Conservation (phyloP, 2,113 vertebrate genomes). For the Anoplopoma fimbria region DNA sequence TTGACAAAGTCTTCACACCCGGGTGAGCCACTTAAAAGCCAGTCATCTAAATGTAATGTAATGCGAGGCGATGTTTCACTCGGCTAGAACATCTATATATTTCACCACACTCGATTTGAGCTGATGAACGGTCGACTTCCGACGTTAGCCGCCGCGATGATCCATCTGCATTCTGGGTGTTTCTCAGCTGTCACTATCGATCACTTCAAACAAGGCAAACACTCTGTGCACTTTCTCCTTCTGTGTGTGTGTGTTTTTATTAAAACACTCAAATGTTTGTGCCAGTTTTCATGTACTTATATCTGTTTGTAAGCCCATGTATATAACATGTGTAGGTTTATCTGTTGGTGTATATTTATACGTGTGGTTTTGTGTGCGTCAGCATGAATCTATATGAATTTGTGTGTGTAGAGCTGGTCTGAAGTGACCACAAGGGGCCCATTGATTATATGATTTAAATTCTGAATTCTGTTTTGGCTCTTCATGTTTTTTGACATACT, state of each 20-base stretch:
- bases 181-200: conserved; percentile 54
- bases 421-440: not conserved
- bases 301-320: too few relatives aligned
- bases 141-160: conserved; percentile 13
- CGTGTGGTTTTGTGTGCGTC: not conserved
- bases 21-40: conserved; percentile 53
- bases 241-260: not conserved
- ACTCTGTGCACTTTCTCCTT: not conserved
- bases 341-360: not conserved
- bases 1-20: conserved; percentile 53
- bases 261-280: not conserved
- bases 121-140: conserved; percentile 51
- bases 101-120: conserved; percentile 56
- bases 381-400: not conserved
- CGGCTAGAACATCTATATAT: conserved; percentile 52
- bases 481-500: not conserved
- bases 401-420: not conserved
- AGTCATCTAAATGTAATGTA: conserved; percentile 59
- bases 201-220: conserved; percentile 43
- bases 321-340: too few relatives aligned
- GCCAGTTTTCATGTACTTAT: not conserved
- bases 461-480: too few relatives aligned
- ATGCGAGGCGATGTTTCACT: conserved; percentile 54
- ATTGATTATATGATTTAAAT: not conserved
- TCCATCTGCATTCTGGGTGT: conserved; percentile 61